Percentiles rank a stretch among this genome's conserved stretches.
These are phyloP conservation scores for Chalcis sispes DNA, from an alignment of 2,888 invertebrate species.

Conservation along the genomic window DNA sequence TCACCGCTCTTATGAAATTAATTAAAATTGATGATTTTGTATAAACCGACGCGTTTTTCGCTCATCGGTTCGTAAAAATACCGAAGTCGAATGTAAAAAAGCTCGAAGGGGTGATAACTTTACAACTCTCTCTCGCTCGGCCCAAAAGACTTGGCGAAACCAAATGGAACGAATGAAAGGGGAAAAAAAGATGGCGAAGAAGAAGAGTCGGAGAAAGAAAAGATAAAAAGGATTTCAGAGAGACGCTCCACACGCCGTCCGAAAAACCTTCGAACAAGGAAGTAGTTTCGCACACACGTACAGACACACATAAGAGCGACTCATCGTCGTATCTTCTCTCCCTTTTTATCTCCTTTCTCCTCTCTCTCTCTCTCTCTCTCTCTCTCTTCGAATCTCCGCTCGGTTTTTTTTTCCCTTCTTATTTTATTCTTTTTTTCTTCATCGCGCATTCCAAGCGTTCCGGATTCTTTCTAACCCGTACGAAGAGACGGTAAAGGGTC, in stretches of 20 bases:
- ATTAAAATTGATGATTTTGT: no score
- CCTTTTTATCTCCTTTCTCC: conserved; percentile 5
- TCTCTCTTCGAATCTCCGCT: conserved; percentile 45
- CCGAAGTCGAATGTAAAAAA: conserved; percentile 13
- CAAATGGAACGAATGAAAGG: background rate
- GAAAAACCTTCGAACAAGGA: conserved; percentile 63
- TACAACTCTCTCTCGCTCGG: background rate
- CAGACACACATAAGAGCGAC: conserved; percentile 44
- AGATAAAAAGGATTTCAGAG: conserved; percentile 4
- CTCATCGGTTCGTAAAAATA: background rate
- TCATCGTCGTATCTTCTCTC: conserved; percentile 40
- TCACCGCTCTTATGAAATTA: no score
- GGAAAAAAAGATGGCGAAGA: conserved; percentile 6
- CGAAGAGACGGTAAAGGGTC: conserved; percentile 62
- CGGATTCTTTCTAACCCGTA: conserved; percentile 47
- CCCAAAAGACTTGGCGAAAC: background rate
- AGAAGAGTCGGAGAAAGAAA: background rate
- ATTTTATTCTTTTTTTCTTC: conserved; percentile 43
- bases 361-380: conserved; percentile 40
- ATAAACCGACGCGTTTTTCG: background rate
- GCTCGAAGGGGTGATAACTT: conserved; percentile 47
- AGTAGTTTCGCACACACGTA: conserved; percentile 61
- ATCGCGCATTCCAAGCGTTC: conserved; percentile 66
- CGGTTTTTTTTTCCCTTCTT: no score
- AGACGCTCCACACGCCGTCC: conserved; percentile 24